Base-by-base conservation (phyloP, 2,113 vertebrate species). In the Astur gentilis region DNA sequence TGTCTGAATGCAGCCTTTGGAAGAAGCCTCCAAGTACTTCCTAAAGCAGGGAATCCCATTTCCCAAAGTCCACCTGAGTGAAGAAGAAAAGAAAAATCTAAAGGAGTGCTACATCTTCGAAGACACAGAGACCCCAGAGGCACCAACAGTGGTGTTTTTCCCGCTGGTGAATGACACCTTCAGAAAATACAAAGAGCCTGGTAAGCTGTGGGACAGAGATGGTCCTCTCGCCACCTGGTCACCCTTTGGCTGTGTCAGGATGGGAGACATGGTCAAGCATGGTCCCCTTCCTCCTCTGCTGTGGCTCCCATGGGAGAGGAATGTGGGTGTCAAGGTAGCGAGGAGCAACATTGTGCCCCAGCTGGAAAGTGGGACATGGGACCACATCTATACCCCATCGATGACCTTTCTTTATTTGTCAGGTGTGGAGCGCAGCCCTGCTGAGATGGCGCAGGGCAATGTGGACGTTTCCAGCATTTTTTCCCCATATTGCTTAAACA, bases 401-500 rank as follows among this genome's bases (percentile, higher is more conserved):
- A 65, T 5, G 16, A 40, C 4, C 22, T 91, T 55, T 93, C 47
- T 93, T 95, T 93, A 19, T 90, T 93, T 93, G 23, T 5, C 94
- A 98, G 98, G 98, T 92, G 94, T 98, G 85, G 85, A 72, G 38
- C 97, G 97, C 60, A 95, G 93, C 69, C 85, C 97, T 0, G 55
- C 84, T 73, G 98, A 99, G 89, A 94, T 98, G 75, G 94, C 60
- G 0, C 91, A 95, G 6, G 98, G 98, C 36, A 79, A 98, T 0
- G 96, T 99, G 75, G 98, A 99, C 4, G 97, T 99, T 85, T 98
- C 88, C 19, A 93, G 92, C 16, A 15, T 15, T 21, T 55, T 55
- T n/a, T 99, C 98, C 6, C 98, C 98, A 0, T 99, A 98, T 61
- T 82, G 91, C 81, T 83, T 98, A 52, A 80, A 91, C 34, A 96